Percentiles rank a stretch among this genome's conserved stretches.
Conservation (phyloP, 2,113 vertebrate species). For the Accipiter virgatus region DNA sequence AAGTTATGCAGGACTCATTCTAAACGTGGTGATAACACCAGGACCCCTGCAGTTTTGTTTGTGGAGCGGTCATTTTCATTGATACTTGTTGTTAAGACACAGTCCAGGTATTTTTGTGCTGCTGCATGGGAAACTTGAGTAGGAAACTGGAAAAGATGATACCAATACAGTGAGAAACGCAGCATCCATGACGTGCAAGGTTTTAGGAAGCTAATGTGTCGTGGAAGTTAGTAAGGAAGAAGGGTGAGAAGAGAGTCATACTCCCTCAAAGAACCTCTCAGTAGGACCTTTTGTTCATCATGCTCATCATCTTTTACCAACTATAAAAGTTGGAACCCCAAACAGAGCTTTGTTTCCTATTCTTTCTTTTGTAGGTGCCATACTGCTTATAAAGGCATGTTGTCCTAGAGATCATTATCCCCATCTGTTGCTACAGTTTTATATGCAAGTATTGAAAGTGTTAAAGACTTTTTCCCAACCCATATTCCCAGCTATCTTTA, state of each 20-base stretch:
- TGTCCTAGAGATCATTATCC: not conserved
- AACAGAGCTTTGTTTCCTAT: not conserved
- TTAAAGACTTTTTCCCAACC: not conserved
- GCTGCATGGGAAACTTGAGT: not conserved
- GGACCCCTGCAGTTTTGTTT: not conserved
- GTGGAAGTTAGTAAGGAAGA: not conserved
- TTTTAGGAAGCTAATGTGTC: not conserved
- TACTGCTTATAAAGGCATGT: not conserved
- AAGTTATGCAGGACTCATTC: not conserved
- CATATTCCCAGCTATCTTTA: not conserved
- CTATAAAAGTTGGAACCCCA: not conserved
- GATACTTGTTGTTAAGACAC: not conserved
- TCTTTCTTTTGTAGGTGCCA: not conserved
- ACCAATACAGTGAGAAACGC: not conserved
- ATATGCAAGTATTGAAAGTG: not conserved
- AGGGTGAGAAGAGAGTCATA: not conserved
- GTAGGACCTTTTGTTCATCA: not conserved
- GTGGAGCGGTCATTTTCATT: not conserved
- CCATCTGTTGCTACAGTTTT: not conserved
- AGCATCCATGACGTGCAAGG: rapidly evolving
- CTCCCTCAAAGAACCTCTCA: not conserved
- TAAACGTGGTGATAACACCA: not conserved
- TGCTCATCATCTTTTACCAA: not conserved
- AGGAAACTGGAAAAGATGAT: not conserved
- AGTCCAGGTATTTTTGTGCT: not conserved